Evolutionary conservation across 30 jellyfish, hydroid and myxozoan species (phyloP).

Genomic region (Pseudorhiza aurosa): DNA sequence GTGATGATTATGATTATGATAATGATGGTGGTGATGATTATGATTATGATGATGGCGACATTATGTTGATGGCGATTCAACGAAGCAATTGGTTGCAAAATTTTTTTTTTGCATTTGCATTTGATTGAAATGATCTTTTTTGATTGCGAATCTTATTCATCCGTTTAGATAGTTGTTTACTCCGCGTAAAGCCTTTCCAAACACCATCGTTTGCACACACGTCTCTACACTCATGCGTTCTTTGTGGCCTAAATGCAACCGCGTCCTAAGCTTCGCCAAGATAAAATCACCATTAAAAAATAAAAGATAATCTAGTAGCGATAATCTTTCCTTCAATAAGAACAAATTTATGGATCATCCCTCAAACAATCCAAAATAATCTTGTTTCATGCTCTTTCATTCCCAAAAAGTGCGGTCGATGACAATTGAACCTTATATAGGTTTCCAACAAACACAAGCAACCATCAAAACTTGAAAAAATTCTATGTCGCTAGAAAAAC

Average conservation of each 20-base stretch:
- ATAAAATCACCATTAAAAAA: neutral
- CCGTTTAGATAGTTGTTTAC: neutral
- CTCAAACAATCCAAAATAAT: conserved; percentile 5
- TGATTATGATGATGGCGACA: neutral
- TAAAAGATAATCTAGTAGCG: neutral
- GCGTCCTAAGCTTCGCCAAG: neutral
- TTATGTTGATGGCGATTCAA: neutral
- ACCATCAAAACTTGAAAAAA: too few species aligned
- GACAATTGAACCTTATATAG: too few species aligned
- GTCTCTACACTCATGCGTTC: neutral
- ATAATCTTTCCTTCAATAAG: neutral
- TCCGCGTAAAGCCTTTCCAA: neutral
- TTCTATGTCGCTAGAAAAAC: too few species aligned
- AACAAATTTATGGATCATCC: neutral
- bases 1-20: neutral
- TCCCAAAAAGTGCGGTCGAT: too few species aligned
- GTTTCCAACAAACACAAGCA: too few species aligned
- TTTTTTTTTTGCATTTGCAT: too few species aligned
- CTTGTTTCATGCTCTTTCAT: conserved; percentile 1
- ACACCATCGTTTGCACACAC: too few species aligned
- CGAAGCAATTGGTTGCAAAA: too few species aligned
- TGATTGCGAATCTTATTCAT: neutral
- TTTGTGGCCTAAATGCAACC: neutral
- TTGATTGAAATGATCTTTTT: neutral
- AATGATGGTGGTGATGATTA: neutral